phyloP scores from a whole-genome alignment of 2,113 vertebrate genomes.

The Opisthocomus hoazin region DNA sequence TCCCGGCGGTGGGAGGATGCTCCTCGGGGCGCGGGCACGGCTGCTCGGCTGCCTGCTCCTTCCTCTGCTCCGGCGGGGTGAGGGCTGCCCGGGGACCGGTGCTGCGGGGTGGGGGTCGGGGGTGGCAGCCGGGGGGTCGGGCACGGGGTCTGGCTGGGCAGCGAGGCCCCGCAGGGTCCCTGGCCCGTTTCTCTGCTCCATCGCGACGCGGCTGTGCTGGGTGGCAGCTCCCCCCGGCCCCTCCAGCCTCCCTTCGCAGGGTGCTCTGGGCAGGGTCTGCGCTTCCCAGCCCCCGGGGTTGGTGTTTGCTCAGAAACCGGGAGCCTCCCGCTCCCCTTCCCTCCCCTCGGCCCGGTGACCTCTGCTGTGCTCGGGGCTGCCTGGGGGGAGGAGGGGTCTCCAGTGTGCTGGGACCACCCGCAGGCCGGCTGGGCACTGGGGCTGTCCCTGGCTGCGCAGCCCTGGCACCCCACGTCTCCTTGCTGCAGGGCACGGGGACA shows the following conservation, averaged over 20 bases:
- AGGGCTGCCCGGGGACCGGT: neutral
- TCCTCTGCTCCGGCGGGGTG: neutral
- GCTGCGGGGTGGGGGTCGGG: too few species aligned
- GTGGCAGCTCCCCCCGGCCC: neutral
- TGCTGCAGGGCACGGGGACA: neutral
- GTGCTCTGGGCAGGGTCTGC: neutral
- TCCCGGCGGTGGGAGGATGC: neutral
- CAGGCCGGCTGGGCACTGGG: rapidly evolving
- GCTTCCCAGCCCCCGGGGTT: neutral
- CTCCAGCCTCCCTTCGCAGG: neutral
- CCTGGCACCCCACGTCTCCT: neutral
- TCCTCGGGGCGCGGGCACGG: rapidly evolving
- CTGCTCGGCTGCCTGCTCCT: neutral
- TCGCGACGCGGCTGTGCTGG: rapidly evolving
- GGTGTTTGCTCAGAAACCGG: neutral
- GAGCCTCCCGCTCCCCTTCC: neutral
- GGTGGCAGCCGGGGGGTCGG: neutral
- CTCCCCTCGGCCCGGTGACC: rapidly evolving
- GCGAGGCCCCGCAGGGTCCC: neutral
- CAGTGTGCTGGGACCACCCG: neutral
- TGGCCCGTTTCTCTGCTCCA: rapidly evolving
- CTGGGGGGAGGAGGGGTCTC: neutral
- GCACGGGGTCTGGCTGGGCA: neutral
- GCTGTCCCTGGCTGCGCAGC: neutral
- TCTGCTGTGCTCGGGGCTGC: rapidly evolving